A percentile compares a stretch with the other conserved stretches of the same genome.
phyloP scores from a whole-genome alignment of 2,113 vertebrate genomes.

The Aspiorhynchus laticeps region DNA sequence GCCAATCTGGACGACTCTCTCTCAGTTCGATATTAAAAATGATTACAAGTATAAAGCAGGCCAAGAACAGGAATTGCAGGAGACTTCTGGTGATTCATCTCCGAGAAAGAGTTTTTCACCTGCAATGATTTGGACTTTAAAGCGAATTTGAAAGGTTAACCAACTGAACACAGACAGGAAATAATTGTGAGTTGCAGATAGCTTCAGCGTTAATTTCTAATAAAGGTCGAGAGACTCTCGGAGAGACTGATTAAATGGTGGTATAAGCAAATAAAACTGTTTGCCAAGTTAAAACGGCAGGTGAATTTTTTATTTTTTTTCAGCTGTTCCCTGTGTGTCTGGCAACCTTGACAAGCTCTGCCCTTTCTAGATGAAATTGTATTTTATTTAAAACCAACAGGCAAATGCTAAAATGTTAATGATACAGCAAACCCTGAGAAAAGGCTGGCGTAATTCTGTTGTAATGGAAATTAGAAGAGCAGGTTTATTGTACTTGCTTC shows the following conservation, averaged over 20 bases:
- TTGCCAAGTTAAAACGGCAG: slow-evolving; percentile 26
- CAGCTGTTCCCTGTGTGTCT: background rate
- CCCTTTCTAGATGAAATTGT: slow-evolving; percentile 29
- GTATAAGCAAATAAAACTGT: slow-evolving; percentile 15
- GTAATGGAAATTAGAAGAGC: background rate
- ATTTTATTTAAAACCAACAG: slow-evolving; percentile 26
- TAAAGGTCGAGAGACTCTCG: slow-evolving; percentile 35
- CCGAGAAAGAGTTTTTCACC: background rate
- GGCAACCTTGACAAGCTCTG: slow-evolving; percentile 15
- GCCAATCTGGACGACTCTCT: slow-evolving; percentile 46
- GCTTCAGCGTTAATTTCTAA: slow-evolving; percentile 36
- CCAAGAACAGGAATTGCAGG: background rate
- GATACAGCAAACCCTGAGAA: slow-evolving; percentile 40
- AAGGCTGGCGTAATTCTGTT: slow-evolving; percentile 16
- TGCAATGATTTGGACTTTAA: slow-evolving; percentile 18
- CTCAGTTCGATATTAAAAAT: slow-evolving; percentile 46
- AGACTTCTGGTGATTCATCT: background rate
- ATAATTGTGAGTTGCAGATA: slow-evolving; percentile 30
- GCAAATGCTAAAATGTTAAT: slow-evolving; percentile 51
- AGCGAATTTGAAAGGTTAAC: slow-evolving; percentile 25
- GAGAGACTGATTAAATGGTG: slow-evolving; percentile 30
- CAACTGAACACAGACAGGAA: slow-evolving; percentile 7
- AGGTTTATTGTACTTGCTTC: background rate
- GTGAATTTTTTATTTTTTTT: background rate
- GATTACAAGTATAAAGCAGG: slow-evolving; percentile 24